Base-by-base conservation (phyloP, 2,797 vertebrate species). In the Characodon lateralis region DNA sequence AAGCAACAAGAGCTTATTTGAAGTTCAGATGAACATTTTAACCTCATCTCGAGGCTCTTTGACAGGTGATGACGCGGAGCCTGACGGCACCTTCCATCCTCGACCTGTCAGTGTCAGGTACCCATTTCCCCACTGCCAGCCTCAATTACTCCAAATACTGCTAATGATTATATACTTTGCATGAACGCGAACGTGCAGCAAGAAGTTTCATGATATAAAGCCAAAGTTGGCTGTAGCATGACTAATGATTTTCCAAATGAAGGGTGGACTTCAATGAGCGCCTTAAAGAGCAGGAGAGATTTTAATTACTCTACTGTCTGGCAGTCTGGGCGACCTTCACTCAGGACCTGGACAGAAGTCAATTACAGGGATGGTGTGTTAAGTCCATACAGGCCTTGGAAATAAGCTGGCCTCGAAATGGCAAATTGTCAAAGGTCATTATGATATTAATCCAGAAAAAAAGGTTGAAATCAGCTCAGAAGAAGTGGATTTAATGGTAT, bases 231-330 rank as follows among this genome's bases (percentile, higher is more conserved):
- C 76, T 65, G 86, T 91, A 90, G 91, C 91, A 81, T 92, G 94
- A 94, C 92, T 92, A 92, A 94, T 91, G 90, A 83, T 77, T 85
- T 79, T 83, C 73, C 80, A 79, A 90, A 89, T 89, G 88, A 90
- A 89, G 84, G 83, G 78, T 83, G 82, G 89, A 87, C 89, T 89
- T 92, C 84, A 86, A 85, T 74, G 86, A 90, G 86, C 35, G 88
- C 90, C 85, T 90, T 86, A 90, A 94, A 88, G 87, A 91, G 88
- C 85, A 85, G 85, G 78, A 77, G 86, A 89, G 81, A 76, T 92
- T 93, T 93, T 94, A 93, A 94, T 94, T 92, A 91, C 90, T 92
- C 87, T 56, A 91, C 89, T 85, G 86, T 91, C 90, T 91, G 84
- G 78, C 90, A 81, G 85, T 74, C 68, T 68, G 78, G 13, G 22